Conservation (phyloP, 2,113 vertebrate species). For the Malurus alboscapulatus region DNA sequence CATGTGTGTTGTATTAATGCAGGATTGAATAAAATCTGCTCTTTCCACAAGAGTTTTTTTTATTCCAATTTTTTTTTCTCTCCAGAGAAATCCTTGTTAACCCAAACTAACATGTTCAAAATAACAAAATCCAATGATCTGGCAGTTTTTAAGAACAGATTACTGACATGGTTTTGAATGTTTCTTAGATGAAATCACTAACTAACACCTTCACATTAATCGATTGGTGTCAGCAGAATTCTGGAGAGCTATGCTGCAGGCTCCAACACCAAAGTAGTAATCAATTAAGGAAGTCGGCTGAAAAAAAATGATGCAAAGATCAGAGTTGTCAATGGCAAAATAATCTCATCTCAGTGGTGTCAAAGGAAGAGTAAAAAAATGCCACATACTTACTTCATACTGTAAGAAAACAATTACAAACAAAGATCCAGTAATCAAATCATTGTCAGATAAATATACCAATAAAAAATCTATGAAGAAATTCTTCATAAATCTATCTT, state of each 20-base stretch:
- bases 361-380: constrained; percentile 46
- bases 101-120: constrained; percentile 27
- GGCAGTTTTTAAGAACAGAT: constrained; percentile 62
- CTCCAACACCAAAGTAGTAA: constrained; percentile 59
- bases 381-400: not conserved
- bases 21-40: constrained; percentile 4
- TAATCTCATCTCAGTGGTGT: constrained; percentile 61
- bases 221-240: constrained; percentile 66
- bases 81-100: constrained; percentile 45
- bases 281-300: constrained; percentile 70
- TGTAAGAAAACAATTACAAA: constrained; percentile 2
- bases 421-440: not conserved
- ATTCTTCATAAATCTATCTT: not conserved
- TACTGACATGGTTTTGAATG: constrained; percentile 67
- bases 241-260: constrained; percentile 65
- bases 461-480: not conserved
- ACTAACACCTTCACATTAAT: constrained; percentile 72
- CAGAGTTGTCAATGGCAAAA: constrained; percentile 72
- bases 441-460: not conserved
- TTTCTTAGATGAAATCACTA: constrained; percentile 66
- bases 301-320: constrained; percentile 71
- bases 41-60: not conserved
- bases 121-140: constrained; percentile 55
- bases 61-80: not conserved
- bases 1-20: not conserved